phyloP scores from a whole-genome alignment of 1,140 invertebrate species.

The Plodia interpunctella region DNA sequence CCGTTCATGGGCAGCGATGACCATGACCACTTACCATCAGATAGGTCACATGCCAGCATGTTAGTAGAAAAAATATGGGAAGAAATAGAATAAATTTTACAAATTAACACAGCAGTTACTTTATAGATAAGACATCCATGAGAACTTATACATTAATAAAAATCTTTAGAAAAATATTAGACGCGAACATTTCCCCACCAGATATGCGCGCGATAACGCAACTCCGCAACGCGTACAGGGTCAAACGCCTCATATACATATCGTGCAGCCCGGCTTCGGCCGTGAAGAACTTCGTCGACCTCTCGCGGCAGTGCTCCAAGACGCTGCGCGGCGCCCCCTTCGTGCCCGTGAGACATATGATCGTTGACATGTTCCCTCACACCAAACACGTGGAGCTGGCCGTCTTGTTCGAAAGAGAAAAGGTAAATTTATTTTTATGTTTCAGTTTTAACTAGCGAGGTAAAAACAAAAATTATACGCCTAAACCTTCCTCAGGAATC shows the following conservation, averaged over 20 bases:
- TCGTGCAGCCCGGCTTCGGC: constrained; percentile 93
- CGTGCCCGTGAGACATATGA: constrained; percentile 86
- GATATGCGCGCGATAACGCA: constrained; percentile 88
- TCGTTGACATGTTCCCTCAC: constrained; percentile 96
- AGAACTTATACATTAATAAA: no score
- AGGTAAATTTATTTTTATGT: no score
- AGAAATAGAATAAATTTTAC: no score
- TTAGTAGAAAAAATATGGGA: no score
- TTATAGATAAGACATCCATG: no score
- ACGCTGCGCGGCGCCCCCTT: constrained; percentile 89
- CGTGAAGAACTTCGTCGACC: constrained; percentile 93
- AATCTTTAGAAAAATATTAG: neutral
- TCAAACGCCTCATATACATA: constrained; percentile 92
- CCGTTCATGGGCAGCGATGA: no score
- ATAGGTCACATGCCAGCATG: no score
- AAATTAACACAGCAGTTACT: no score
- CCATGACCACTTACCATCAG: no score
- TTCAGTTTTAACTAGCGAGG: no score
- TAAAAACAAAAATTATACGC: no score
- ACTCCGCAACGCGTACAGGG: constrained; percentile 84
- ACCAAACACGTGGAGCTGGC: constrained; percentile 94
- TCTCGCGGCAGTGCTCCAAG: constrained; percentile 88
- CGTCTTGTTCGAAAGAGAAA: constrained; percentile 85
- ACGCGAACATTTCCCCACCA: constrained; percentile 34
- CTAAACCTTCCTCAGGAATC: no score